phyloP scores from a whole-genome alignment of 2,888 invertebrate genomes.

The Aelia acuminata region DNA sequence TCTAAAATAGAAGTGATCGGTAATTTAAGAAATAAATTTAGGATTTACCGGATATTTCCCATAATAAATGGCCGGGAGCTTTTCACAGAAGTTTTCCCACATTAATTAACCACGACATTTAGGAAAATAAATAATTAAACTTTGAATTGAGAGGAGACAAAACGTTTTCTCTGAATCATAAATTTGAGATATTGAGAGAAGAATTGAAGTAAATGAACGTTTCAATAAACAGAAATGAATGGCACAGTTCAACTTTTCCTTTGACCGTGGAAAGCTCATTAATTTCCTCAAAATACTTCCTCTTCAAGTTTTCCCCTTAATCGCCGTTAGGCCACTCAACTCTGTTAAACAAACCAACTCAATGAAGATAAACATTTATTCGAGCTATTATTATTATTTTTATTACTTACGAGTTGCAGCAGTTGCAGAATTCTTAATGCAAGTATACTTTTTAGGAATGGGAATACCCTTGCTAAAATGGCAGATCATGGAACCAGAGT shows the following conservation, averaged over 20 bases:
- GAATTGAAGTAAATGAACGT: conserved; percentile 38
- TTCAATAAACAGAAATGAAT: conserved; percentile 39
- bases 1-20: too few species aligned
- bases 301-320: neutral
- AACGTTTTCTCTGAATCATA: conserved; percentile 23
- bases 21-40: too few species aligned
- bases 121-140: conserved; percentile 19
- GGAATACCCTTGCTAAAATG: too few species aligned
- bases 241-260: conserved; percentile 3
- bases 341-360: conserved; percentile 12
- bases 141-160: neutral
- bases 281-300: conserved; percentile 26
- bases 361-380: neutral
- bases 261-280: conserved; percentile 27
- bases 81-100: neutral
- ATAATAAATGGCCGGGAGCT: neutral
- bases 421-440: too few species aligned
- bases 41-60: neutral
- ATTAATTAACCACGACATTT: neutral
- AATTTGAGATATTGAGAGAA: conserved; percentile 35
- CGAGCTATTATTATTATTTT: neutral
- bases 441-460: too few species aligned
- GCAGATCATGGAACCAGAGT: too few species aligned
- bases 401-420: neutral
- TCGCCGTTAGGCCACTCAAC: neutral